Percentiles rank a stretch among this genome's conserved stretches.
Evolutionary conservation across 1,140 invertebrate species (phyloP).

Genomic region (Pachypeltis micranthus): DNA sequence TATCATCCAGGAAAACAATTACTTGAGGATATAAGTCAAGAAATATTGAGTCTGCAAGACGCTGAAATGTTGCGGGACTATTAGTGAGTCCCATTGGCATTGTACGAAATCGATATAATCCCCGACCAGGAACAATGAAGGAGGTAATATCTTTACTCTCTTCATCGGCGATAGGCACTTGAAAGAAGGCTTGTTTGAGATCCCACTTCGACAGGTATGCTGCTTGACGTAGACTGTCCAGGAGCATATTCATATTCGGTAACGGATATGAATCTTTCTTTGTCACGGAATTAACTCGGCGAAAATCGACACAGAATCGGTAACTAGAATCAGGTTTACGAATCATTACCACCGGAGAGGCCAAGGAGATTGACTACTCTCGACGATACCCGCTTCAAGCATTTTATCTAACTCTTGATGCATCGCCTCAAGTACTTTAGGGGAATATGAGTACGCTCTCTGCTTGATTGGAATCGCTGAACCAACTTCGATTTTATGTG

Average conservation of each 20-base stretch:
- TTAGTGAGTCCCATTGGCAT: not conserved
- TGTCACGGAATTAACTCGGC: conserved; percentile 21
- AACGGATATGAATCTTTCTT: conserved; percentile 27
- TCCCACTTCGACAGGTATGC: conserved; percentile 29
- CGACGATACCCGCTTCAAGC: conserved; percentile 27
- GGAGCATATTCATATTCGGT: conserved; percentile 26
- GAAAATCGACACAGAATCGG: conserved; percentile 25
- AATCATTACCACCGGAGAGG: conserved; percentile 28
- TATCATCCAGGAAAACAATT: conserved; percentile 35
- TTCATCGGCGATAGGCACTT: too few relatives aligned
- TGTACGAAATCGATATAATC: not conserved
- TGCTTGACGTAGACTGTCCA: conserved; percentile 30
- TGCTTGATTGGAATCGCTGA: conserved; percentile 29
- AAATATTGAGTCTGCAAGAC: not conserved
- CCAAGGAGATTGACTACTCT: conserved; percentile 28
- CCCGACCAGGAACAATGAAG: too few relatives aligned
- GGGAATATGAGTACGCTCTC: conserved; percentile 27
- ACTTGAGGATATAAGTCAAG: not conserved
- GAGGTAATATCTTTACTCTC: too few relatives aligned
- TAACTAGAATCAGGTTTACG: conserved; percentile 27
- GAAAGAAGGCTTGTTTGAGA: conserved; percentile 29
- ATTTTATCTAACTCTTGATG: conserved; percentile 28
- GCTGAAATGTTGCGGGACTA: conserved; percentile 11
- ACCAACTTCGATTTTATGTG: conserved; percentile 30
- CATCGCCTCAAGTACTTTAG: conserved; percentile 20